phyloP scores from a whole-genome alignment of 2,113 vertebrate genomes.

The Hucho hucho region DNA sequence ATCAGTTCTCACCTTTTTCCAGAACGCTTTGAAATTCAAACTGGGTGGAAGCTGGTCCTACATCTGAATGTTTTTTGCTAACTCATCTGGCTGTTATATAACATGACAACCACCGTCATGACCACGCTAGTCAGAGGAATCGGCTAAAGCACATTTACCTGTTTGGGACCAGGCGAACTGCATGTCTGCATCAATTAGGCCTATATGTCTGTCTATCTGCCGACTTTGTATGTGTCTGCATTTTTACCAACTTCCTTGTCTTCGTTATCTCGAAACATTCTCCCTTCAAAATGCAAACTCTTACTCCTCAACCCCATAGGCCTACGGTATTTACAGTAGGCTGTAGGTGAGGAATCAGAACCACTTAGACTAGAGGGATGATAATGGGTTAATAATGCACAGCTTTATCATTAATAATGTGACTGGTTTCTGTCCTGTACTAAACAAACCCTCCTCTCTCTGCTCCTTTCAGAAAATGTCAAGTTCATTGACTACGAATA shows the following conservation, averaged over 20 bases:
- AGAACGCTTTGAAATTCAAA: background rate
- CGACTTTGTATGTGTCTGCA: no score
- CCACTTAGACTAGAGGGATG: slow-evolving; percentile 45
- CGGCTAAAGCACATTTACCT: no score
- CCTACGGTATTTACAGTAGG: slow-evolving; percentile 38
- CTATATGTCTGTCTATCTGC: no score
- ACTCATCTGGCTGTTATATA: no score
- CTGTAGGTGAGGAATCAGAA: slow-evolving; percentile 24
- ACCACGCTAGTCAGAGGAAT: no score
- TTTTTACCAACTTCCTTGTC: no score
- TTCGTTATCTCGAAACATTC: background rate
- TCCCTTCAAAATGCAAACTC: slow-evolving; percentile 75
- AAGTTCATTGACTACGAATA: slow-evolving; percentile 99
- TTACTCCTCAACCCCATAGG: slow-evolving; percentile 54
- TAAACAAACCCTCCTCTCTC: slow-evolving; percentile 73
- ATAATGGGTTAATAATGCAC: slow-evolving; percentile 50
- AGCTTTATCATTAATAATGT: slow-evolving; percentile 47
- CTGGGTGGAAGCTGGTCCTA: no score
- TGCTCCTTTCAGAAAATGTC: slow-evolving; percentile 83
- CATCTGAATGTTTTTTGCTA: no score
- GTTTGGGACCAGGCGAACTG: no score
- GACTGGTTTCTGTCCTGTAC: slow-evolving; percentile 32
- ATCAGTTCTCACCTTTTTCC: background rate
- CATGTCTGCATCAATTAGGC: no score
- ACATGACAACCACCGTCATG: no score